Percentiles rank a stretch among this genome's conserved stretches.
phyloP scores from a whole-genome alignment of 2,888 invertebrate species.

The Griposia aprilina region DNA sequence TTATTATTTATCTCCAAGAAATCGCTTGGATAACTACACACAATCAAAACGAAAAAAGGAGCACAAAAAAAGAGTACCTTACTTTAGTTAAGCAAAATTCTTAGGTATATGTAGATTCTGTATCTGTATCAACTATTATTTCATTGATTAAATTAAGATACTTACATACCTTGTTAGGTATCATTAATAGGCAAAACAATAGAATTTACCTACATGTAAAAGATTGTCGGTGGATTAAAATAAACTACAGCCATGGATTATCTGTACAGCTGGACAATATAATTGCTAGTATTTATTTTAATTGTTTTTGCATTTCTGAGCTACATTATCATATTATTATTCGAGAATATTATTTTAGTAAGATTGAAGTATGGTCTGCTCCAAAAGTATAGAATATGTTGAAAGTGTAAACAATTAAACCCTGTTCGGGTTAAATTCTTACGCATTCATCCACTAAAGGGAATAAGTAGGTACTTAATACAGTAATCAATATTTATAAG shows the following conservation, averaged over 20 bases:
- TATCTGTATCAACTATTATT: neutral
- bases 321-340: neutral
- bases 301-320: neutral
- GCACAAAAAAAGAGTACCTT: neutral
- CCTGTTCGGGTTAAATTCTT: neutral
- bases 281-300: constrained; percentile 27
- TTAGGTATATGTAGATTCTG: neutral
- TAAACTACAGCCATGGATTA: constrained; percentile 34
- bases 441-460: neutral
- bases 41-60: neutral
- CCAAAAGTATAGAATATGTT: no score
- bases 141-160: constrained; percentile 15
- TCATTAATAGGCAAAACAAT: constrained; percentile 9
- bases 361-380: neutral
- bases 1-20: neutral
- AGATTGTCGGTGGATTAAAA: constrained; percentile 41
- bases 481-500: no score
- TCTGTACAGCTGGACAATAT: constrained; percentile 22
- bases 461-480: no score
- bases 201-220: constrained; percentile 8
- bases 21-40: neutral
- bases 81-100: neutral
- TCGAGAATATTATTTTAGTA: neutral
- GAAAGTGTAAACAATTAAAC: neutral
- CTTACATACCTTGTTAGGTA: constrained; percentile 13